Evolutionary conservation across 2,797 vertebrate genomes (phyloP), one percentile per base, ranked within the genome.

Genomic region (Leptodactylus fallax): DNA sequence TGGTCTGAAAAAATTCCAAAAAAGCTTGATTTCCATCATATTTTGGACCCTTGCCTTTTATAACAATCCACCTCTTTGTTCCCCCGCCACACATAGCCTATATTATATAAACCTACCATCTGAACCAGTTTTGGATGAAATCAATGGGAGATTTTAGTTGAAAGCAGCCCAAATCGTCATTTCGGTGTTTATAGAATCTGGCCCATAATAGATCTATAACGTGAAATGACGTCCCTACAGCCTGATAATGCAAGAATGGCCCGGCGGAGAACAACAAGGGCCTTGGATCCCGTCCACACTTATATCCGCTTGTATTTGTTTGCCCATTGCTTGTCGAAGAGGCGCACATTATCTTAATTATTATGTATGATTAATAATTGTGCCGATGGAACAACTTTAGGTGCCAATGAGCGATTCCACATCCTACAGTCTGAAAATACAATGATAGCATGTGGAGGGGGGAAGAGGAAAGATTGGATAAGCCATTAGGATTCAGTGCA

Each of bases 291-390:
- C 51, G n/a, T 67, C 81, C 65, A 85, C 36, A 72, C 49, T 25
- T 72, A 71, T 79, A 80, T 80, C 74, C 25, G 51, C 27, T 19
- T 21, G 71, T 25, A 71, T 84, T 79, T 71, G n/a, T n/a, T n/a
- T n/a, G n/a, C n/a, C n/a, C n/a, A n/a, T n/a, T n/a, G n/a, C n/a
- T n/a, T n/a, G 65, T 77, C 11, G 60, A 19, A 47, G 14, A 76
- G 14, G 19, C 25, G 55, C 53, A 86, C 83, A 85, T 82, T 86
- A 86, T 81, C 84, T 65, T 79, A 79, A 89, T 88, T 85, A 88
- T 85, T 71, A 63, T 72, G 49, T 23, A 25, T 79, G 76, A 88
- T 88, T 60, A 74, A 80, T 80, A 61, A 63, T 78, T 77, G 60
- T 67, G 80, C 56, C 47, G 65, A 72, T n/a, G 55, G 27, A n/a